Evolutionary conservation across 2,797 vertebrate species (phyloP).

Genomic region (Pseudochirops cupreus): DNA sequence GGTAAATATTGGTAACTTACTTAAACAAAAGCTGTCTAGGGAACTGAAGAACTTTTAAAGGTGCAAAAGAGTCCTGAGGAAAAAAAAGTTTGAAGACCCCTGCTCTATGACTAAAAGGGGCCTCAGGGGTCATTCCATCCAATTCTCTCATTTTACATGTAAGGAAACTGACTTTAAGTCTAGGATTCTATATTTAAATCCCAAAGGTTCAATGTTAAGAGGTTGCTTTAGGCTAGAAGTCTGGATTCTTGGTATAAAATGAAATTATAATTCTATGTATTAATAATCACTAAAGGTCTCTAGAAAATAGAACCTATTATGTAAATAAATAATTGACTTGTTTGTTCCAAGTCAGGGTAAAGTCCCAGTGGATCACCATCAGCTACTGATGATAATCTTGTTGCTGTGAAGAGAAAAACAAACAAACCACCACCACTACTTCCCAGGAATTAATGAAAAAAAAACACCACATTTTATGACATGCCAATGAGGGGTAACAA

Average conservation of each 20-base stretch:
- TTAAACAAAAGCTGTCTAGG: background rate
- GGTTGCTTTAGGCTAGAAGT: background rate
- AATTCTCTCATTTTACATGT: background rate
- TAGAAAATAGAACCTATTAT: background rate
- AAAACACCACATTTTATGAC: slow-evolving; percentile 44
- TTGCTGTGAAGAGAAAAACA: background rate
- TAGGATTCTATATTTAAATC: background rate
- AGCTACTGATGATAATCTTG: background rate
- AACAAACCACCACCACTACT: background rate
- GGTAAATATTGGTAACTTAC: background rate
- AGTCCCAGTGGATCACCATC: slow-evolving; percentile 4
- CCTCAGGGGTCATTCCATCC: background rate
- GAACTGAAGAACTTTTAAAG: background rate
- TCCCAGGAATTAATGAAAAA: slow-evolving; percentile 38
- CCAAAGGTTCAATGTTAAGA: background rate
- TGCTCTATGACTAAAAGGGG: background rate
- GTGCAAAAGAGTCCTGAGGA: background rate
- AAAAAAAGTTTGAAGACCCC: background rate
- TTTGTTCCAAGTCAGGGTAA: slow-evolving; percentile 23
- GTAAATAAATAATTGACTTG: slow-evolving; percentile 30
- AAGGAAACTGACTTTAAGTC: background rate
- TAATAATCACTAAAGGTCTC: slow-evolving; percentile 34
- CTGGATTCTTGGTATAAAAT: slow-evolving; percentile 42
- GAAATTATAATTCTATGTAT: slow-evolving; percentile 46
- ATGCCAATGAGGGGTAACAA: slow-evolving; percentile 13